Evolutionary conservation across 2,113 vertebrate genomes (phyloP), one percentile per base, ranked within the genome.

Genomic region (Megaptera novaeangliae): DNA sequence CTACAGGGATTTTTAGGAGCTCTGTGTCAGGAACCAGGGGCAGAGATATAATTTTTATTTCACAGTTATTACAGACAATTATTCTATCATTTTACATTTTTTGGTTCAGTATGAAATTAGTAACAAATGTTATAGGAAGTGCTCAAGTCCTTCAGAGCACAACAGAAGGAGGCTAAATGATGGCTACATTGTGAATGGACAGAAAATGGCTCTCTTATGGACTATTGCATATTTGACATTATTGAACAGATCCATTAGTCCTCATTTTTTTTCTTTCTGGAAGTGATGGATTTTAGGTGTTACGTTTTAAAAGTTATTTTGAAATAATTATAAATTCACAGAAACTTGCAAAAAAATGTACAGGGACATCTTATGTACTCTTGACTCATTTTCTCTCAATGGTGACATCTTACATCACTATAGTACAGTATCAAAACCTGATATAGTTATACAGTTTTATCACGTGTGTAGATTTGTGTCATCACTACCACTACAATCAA

Each of bases 251-350:
- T 55, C 2, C 39, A 81, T 20, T 63, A 39, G 34, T 78, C 10
- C 2, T 94, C 14, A 57, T 3, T 74, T 46, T n/a, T 95, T 95
- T 69, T 55, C 29, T 49, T 29, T 46, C 77, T 83, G 39, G 81
- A 71, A 89, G 18, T 89, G 25, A 78, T 92, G 15, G 14, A 72
- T 5, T 87, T 72, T 68, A 89, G n/a, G 6, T 55, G 25, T 83
- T 72, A 44, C 8, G 20, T 39, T 96, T 92, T 78, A 2, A 92
- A 72, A 36, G 55, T 87, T 74, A 69, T 88, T 91, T 96, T 68
- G 66, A 93, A 93, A 78, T 93, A 57, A 57, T 84, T 82, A 81
- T 4, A 44, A 10, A 59, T 20, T 87, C 2, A 15, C 5, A 71
- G 69, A 66, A 68, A 94, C 39, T 75, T 96, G 17, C 36, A 89